These are phyloP conservation scores for Rhegmatorhina hoffmannsi DNA, from an alignment of 2,113 vertebrate species.

Conservation along the genomic window DNA sequence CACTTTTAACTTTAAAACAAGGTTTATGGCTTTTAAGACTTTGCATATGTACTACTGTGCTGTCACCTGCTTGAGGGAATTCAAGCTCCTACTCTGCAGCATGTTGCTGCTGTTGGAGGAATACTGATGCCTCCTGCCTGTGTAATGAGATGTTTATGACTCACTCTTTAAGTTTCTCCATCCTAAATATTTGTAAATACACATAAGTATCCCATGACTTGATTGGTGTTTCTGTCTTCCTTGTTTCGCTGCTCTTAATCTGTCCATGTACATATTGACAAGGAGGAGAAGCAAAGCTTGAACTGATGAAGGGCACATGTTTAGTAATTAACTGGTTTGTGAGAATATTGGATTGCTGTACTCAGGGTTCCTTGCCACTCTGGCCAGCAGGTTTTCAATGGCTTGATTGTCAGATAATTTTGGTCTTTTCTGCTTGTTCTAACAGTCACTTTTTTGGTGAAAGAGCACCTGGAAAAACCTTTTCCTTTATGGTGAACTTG, in stretches of 20 bases:
- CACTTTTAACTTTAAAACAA: neutral
- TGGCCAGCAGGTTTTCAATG: neutral
- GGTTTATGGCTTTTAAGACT: neutral
- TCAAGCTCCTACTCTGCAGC: neutral
- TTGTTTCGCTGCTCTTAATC: neutral
- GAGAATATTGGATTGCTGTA: neutral
- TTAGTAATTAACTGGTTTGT: neutral
- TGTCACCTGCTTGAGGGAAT: neutral
- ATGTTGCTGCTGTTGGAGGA: neutral
- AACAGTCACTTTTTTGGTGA: neutral
- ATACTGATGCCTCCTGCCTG: neutral
- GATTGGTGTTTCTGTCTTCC: neutral
- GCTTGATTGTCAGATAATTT: neutral
- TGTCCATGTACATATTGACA: fast-evolving
- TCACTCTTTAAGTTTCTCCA: neutral
- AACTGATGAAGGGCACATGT: neutral
- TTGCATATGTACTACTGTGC: neutral
- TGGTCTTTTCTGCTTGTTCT: neutral
- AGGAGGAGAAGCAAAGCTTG: neutral
- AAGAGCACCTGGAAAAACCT: neutral
- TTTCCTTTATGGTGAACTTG: neutral
- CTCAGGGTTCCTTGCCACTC: neutral
- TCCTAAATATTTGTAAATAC: neutral
- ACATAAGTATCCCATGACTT: neutral
- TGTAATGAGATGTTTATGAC: neutral